Evolutionary conservation across 2,888 invertebrate species (phyloP), one percentile per base, ranked within the genome.

Genomic region (Allygus modestus): DNA sequence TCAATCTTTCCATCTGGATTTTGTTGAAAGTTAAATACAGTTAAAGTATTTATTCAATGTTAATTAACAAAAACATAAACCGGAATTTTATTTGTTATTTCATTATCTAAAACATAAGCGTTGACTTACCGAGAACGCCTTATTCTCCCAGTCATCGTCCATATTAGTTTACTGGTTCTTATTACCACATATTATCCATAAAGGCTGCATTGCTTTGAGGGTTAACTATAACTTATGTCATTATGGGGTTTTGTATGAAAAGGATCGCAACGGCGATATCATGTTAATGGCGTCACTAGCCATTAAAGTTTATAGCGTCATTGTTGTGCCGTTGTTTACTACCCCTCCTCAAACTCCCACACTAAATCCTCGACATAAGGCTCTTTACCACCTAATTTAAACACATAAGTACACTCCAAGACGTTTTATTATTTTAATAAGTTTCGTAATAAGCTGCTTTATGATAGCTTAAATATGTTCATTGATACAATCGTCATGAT

Each of bases 291-390:
- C 65, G 15, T 15, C 28, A 28, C 28, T 28, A 28, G 65, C 65
- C 65, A 15, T 65, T 65, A 65, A 28, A 26, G 65, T 65, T 65
- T 65, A 65, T 65, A 17, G 28, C 65, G 31, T 12, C 65, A 65
- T 65, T 65, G 65, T 65, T 28, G 65, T 65, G 28, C 28, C 65
- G 65, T 65, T 65, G 65, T 65, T 65, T 65, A 65, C 17, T 28
- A 15, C 65, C 17, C 65, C 31, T n/a, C 65, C 65, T 31, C 20
- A 23, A 7, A 15, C 46, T 46, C 20, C 31, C 65, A 65, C 65
- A 15, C 31, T 7, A 20, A 20, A 58, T 20, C 26, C 58, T 20
- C 20, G 26, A 58, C 65, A 65, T 65, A 15, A 31, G 31, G 28
- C 26, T 28, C 28, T 65, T 65, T 28, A 65, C 28, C 65, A 28